Conservation (phyloP, 2,888 invertebrate genomes). For the Gerris lacustris region DNA sequence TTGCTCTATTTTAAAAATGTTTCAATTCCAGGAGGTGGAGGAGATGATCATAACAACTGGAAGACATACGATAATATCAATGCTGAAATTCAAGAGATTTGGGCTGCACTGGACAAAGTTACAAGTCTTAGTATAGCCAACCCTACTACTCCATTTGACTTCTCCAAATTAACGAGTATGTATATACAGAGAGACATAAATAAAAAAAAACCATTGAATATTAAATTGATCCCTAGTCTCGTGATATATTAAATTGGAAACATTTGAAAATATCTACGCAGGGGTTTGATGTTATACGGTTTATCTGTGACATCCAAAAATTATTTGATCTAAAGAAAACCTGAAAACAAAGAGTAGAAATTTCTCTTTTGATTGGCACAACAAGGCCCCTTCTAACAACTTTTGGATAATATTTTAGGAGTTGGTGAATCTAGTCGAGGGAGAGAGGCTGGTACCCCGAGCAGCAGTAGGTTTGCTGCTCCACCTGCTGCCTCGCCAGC, state of each 20-base stretch:
- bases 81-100: constrained; percentile 56
- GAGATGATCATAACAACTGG: not conserved
- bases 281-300: too few species aligned
- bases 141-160: not conserved
- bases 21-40: not conserved
- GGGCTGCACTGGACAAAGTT: constrained; percentile 33
- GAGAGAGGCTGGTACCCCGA: not conserved
- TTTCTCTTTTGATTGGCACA: not conserved
- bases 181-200: too few species aligned
- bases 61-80: constrained; percentile 46
- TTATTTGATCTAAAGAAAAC: not conserved
- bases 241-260: too few species aligned
- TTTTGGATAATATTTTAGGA: too few species aligned
- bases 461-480: not conserved
- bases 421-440: not conserved
- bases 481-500: not conserved
- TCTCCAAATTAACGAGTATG: not conserved
- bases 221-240: too few species aligned
- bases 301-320: not conserved
- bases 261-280: too few species aligned
- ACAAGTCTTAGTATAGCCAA: not conserved
- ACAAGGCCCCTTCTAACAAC: too few species aligned
- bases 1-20: too few species aligned
- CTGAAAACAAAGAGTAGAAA: not conserved
- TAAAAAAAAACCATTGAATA: too few species aligned